Base-by-base conservation (phyloP, 2,797 vertebrate genomes). In the Scarus forsteni region DNA sequence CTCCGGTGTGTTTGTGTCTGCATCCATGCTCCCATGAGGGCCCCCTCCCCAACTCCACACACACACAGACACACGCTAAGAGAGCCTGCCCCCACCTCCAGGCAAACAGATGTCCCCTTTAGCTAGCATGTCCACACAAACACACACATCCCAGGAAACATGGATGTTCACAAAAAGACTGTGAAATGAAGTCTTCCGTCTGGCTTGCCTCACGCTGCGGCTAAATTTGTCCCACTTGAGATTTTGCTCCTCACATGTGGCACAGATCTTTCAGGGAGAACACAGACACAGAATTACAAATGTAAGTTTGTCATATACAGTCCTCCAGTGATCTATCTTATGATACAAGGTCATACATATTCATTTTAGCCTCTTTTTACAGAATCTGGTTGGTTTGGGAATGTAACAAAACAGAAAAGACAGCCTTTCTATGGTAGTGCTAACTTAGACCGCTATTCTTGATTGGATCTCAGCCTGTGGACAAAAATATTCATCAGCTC, bases 61-160 rank as follows among this genome's bases (percentile, higher is more conserved):
- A 57, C 49, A 60, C 62, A 63, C 57, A 54, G 56, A 60, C 14
- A 61, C 58, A 60, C 50, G 8, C 80, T 60, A 71, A 79, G 66
- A 81, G 77, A 68, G 66, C 65, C 67, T 83, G 87, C 85, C 88
- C 92, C 88, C 81, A 66, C 88, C 78, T 83, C 74, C 60, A 85
- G 88, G 91, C 91, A 90, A 93, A 92, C 94, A 93, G 91, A 94
- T 93, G 92, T 89, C 92, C 87, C 90, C 80, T 50, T 74, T 49
- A 73, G 79, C 75, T 44, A 69, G 45, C 70, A 81, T 64, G 75
- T 76, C 74, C 57, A 15, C 66, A 52, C 78, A 75, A 42, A 62
- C 70, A 67, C 56, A 80, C 75, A 71, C 60, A 56, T 64, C 35
- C 49, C 42, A 56, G 65, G 66, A 73, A 45, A 61, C 59, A 14